Base-by-base conservation (phyloP, 2,113 vertebrate genomes). In the Chloroceryle aenea region DNA sequence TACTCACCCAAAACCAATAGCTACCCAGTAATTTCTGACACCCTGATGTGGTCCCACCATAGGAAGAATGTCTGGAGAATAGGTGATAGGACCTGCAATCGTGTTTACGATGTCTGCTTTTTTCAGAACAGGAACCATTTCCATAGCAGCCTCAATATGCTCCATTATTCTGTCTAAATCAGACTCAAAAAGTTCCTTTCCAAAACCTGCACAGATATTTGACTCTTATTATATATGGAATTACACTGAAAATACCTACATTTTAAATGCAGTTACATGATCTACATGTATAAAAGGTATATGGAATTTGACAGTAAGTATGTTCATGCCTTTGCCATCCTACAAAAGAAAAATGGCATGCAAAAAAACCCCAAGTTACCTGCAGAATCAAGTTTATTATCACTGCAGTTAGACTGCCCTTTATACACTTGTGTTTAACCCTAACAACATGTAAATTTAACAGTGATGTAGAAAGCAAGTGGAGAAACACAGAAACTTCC, bases 141-240 rank as follows among this genome's bases (percentile, higher is more conserved):
- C 99, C 99, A 99, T 99, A 75, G 99, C 99, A 96, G 97, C 98
- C 92, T 99, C 99, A 6, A 99, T 93, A 14, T 99, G 97, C 23
- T 99, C 98, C 98, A 99, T 99, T 93, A 99, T 99, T 89, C 99
- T 98, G 97, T 99, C 99, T 47, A 99, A 98, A 95, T 99, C 99
- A 9, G 99, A 99, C 95, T 99, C 99, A 97, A 99, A 99, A 90
- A 99, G 98, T 87, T 99, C 99, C 96, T 99, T 99, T 61, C 99
- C 99, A 87, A 99, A 99, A 87, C 99, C 99, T 99, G 95, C 12
- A 96, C 48, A 92, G 95, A 95, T 25, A 94, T n/a, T 53, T 58
- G 25, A 61, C 4, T 83, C 5, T 52, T 62, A 82, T 76, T 82
- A 90, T 30, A 75, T 38, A 56, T 3, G 59, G 68, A 97, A 92